A percentile compares a stretch with the other conserved stretches of the same genome.
Evolutionary conservation across 2,797 vertebrate species (phyloP).

Genomic region (Buphagus erythrorhynchus): DNA sequence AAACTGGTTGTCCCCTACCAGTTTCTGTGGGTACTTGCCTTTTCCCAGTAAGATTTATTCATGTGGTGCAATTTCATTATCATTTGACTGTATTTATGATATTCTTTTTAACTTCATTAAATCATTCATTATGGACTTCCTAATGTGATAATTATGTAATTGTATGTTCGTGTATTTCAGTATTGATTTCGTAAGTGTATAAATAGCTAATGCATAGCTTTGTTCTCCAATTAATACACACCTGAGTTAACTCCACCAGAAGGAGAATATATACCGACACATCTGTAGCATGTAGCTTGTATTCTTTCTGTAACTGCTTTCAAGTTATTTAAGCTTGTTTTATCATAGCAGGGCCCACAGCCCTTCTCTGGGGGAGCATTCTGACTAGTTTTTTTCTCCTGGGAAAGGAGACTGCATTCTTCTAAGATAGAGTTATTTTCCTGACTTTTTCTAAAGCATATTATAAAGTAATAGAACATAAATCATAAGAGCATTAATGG

Average conservation of each 20-base stretch:
- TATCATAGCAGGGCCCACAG: neutral
- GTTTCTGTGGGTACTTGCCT: neutral
- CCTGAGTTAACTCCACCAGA: neutral
- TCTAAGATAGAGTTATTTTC: constrained; percentile 24
- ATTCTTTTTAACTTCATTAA: constrained; percentile 13
- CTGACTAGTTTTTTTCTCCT: neutral
- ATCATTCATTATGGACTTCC: neutral
- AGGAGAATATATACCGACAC: neutral
- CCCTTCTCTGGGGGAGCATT: constrained; percentile 19
- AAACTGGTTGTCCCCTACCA: neutral
- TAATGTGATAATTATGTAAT: neutral
- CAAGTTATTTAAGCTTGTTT: constrained; percentile 54
- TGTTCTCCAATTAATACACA: neutral
- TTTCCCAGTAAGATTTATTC: neutral
- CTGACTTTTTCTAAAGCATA: constrained; percentile 32
- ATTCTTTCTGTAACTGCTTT: constrained; percentile 26
- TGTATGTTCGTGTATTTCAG: neutral
- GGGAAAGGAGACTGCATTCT: neutral
- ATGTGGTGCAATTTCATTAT: neutral
- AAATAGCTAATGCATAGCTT: constrained; percentile 27
- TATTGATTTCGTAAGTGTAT: neutral
- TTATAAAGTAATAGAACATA: constrained; percentile 47
- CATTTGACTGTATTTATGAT: neutral
- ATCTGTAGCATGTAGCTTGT: neutral
- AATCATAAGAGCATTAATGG: constrained; percentile 44